Evolutionary conservation across 2,113 vertebrate genomes (phyloP).

Genomic region (Myotis yumanensis): DNA sequence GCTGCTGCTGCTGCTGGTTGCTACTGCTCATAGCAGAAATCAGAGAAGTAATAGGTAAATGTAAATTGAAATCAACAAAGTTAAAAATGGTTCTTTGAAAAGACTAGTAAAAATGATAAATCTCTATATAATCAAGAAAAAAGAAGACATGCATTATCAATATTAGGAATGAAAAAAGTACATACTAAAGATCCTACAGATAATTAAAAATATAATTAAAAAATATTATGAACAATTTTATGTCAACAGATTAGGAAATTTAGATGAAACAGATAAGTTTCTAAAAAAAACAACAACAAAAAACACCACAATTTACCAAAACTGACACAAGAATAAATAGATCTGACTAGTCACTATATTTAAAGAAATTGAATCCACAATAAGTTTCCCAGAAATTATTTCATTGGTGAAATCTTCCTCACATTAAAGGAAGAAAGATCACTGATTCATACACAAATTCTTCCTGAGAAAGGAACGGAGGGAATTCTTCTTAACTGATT

Average conservation of each 20-base stretch:
- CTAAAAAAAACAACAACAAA: not conserved
- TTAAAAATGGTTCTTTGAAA: not conserved
- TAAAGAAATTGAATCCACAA: not conserved
- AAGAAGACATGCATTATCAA: not conserved
- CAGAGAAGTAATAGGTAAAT: not conserved
- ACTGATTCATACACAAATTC: not conserved
- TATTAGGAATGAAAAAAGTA: not conserved
- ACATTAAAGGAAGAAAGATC: not conserved
- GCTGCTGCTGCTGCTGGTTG: not conserved
- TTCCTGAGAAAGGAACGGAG: conserved; percentile 20
- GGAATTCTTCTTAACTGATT: not conserved
- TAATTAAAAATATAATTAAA: not conserved
- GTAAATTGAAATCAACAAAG: not conserved
- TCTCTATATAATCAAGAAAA: not conserved
- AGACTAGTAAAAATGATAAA: not conserved
- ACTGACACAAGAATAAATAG: not conserved
- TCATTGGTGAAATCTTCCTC: not conserved
- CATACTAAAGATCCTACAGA: not conserved
- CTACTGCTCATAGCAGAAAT: not conserved
- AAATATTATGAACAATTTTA: not conserved
- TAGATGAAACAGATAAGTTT: not conserved
- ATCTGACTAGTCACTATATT: not conserved
- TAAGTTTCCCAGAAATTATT: conserved; percentile 7
- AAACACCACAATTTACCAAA: not conserved
- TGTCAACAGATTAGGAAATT: conserved; percentile 1